Base-by-base conservation (phyloP, 2,888 invertebrate genomes). In the Agriopis aurantiaria region DNA sequence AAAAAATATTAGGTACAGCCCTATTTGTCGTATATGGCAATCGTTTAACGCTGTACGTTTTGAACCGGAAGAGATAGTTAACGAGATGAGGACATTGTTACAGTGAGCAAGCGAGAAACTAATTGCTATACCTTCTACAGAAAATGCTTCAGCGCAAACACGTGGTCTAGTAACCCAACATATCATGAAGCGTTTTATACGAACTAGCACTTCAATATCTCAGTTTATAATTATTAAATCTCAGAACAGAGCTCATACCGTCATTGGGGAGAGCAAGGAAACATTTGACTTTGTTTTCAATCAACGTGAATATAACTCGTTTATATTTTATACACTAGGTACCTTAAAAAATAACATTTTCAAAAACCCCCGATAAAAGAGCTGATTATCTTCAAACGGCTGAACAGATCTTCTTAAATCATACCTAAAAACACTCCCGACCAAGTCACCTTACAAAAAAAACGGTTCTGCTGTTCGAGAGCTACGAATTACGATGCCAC, bases 31-130 rank as follows among this genome's bases (percentile, higher is more conserved):
- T 9, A 46, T 63, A 73, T 74, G 64, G 69, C 74, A 81, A 81
- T 81, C 76, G 75, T 77, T 64, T 75, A 75, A 73, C 70, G 69
- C 70, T 75, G 77, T 76, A 73, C 81, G 82, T 85, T 82, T 80
- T 85, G 77, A 82, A 80, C 82, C 86, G 91, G 91, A 91, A 88
- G 84, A 72, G 56, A 74, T 82, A 78, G 88, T 87, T 88, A 86
- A 78, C 80, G 80, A 80, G 79, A 85, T 85, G 84, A 85, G 78
- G 78, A 71, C 79, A 78, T 48, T 46, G 46, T 46, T 14, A 49
- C n/a, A 53, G 23, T 6, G 23, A 53, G 12, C 3, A 3, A 11
- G 11, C 11, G 33, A 53, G 33, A 11, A 23, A 33, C 11, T 53
- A 55, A 33, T 4, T 10, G 52, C 9, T 5, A 8, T 55, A 43